phyloP scores from a whole-genome alignment of 2,888 invertebrate genomes.

The Agrilus mali region DNA sequence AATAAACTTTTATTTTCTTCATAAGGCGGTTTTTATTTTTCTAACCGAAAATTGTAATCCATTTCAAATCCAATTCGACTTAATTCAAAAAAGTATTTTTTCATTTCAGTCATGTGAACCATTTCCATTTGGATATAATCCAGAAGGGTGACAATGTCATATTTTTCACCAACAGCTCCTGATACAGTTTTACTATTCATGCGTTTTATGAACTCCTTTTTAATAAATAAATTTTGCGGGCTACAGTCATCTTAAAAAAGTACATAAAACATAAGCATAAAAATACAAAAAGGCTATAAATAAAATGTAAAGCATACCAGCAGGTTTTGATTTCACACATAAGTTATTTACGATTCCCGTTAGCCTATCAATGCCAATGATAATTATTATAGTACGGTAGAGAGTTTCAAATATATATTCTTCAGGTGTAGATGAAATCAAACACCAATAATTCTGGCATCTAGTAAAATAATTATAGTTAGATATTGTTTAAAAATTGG shows the following conservation, averaged over 20 bases:
- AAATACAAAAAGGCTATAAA: constrained; percentile 3
- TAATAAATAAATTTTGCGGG: constrained; percentile 3
- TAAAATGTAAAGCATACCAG: constrained; percentile 4
- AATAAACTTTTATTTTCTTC: neutral
- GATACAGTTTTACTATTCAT: constrained; percentile 7
- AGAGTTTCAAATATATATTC: no score
- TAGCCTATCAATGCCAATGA: neutral
- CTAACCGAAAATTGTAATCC: constrained; percentile 10
- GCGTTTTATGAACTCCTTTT: constrained; percentile 7
- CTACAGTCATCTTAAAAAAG: constrained; percentile 1
- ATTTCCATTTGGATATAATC: constrained; percentile 13
- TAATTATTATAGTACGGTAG: no score
- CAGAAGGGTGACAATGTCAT: constrained; percentile 12
- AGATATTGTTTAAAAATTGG: no score
- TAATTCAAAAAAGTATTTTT: constrained; percentile 6
- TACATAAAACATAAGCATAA: neutral
- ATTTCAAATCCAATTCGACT: constrained; percentile 6
- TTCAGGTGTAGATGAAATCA: no score
- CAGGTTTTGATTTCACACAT: neutral
- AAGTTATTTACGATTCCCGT: constrained; percentile 7
- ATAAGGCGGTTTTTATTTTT: neutral
- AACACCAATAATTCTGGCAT: neutral
- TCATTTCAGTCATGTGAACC: constrained; percentile 9
- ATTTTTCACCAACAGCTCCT: constrained; percentile 10
- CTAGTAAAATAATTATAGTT: no score